Base-by-base conservation (phyloP, 2,888 invertebrate genomes). In the Acleris sparsana region DNA sequence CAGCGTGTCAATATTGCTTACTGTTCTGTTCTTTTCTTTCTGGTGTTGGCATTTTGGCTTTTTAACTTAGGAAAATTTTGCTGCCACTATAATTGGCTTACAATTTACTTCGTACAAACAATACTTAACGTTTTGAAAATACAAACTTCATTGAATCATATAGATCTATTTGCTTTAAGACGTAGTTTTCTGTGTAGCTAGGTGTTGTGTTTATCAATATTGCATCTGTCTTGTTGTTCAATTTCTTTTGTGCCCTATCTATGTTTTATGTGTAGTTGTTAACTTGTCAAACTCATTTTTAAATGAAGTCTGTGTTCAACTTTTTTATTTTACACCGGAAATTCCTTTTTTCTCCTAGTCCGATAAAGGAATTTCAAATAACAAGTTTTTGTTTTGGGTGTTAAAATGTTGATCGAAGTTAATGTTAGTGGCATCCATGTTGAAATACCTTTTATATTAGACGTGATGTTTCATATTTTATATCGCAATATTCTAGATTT, bases 31-130 rank as follows among this genome's bases (percentile, higher is more conserved):
- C 65, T 75, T 73, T 74, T 75, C 66, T 75, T 70, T 73, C 75
- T 82, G 88, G 88, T 88, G 87, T 81, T 84, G 87, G 88, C 79
- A 72, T 82, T 74, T 48, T 71, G 72, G 79, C 77, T 80, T 79
- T n/a, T 33, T 57, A 53, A 22, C 49, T 62, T 65, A 68, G 63
- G 66, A 63, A 62, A 69, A 60, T 55, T 55, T 57, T 22, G 44
- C 16, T 61, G 65, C 61, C 65, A 65, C 33, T 51, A 18, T 46
- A 22, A 52, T 65, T 61, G 60, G 60, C 49, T 61, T 44, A 33
- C 11, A 33, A 9, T 9, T 5, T 39, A 39, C 39, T 39, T 39
- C 39, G 13, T 39, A 39, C 13, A 39, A 22, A 20, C 16, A 16
- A 6, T 55, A 55, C 3, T 55, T 55, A 4, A 13, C 4, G 39